Conservation (phyloP, 2,888 invertebrate genomes). For the Napeogenes sylphis region DNA sequence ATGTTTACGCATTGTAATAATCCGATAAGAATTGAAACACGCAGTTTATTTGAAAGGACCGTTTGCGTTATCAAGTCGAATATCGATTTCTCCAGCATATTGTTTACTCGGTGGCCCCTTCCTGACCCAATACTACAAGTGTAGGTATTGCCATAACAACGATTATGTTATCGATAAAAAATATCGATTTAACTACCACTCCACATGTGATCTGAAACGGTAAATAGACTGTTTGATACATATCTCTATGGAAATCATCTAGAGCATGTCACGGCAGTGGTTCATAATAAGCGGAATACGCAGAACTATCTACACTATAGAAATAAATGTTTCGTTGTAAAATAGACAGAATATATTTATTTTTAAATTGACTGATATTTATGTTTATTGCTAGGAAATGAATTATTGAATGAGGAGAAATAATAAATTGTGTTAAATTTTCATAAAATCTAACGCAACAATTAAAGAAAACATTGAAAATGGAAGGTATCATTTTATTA, state of each 20-base stretch:
- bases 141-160: conserved; percentile 30
- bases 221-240: conserved; percentile 26
- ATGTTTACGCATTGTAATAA: conserved; percentile 25
- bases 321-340: neutral
- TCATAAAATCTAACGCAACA: too few relatives aligned
- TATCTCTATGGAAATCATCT: conserved; percentile 23
- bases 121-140: conserved; percentile 21
- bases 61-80: conserved; percentile 43
- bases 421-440: too few relatives aligned
- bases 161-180: conserved; percentile 26
- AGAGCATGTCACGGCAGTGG: conserved; percentile 16
- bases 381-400: too few relatives aligned
- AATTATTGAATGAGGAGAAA: too few relatives aligned
- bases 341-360: neutral
- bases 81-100: conserved; percentile 54
- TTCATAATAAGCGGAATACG: neutral
- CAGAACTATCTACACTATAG: neutral
- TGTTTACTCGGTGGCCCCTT: conserved; percentile 43
- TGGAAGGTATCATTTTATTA: too few relatives aligned
- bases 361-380: too few relatives aligned
- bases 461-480: too few relatives aligned
- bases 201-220: conserved; percentile 22
- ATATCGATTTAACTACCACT: conserved; percentile 28
- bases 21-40: conserved; percentile 23
- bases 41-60: conserved; percentile 33